These are phyloP conservation scores for Macrostomum cliftonense DNA, from an alignment of 2,888 invertebrate species.

Conservation along the genomic window DNA sequence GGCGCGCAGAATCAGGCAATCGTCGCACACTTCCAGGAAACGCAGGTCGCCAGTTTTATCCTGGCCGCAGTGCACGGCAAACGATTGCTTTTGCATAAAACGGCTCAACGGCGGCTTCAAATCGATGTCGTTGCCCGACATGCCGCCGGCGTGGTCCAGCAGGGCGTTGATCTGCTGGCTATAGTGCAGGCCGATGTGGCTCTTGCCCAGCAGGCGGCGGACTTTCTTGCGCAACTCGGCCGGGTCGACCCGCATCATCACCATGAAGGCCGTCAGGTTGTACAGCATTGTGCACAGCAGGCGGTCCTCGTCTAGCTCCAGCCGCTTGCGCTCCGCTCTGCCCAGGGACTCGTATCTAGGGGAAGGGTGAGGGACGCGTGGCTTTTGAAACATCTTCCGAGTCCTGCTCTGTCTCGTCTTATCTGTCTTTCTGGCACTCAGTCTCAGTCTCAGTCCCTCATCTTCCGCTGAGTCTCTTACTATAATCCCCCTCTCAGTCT, in stretches of 20 bases:
- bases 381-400: background rate
- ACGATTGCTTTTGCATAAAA: constrained; percentile 81
- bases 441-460: too few relatives aligned
- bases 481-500: too few relatives aligned
- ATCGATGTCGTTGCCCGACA: constrained; percentile 74
- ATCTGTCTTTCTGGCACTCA: too few relatives aligned
- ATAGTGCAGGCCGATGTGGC: constrained; percentile 88
- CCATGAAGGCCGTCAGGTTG: constrained; percentile 83
- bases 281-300: constrained; percentile 81
- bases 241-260: constrained; percentile 63
- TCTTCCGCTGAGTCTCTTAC: too few relatives aligned
- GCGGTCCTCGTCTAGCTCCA: constrained; percentile 94
- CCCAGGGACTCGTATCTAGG: background rate
- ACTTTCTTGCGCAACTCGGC: constrained; percentile 42
- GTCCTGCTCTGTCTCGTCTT: too few relatives aligned
- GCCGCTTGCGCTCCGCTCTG: constrained; percentile 48
- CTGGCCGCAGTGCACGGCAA: constrained; percentile 87
- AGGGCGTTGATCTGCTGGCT: constrained; percentile 91
- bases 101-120: constrained; percentile 84
- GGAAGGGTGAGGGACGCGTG: too few relatives aligned
- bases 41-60: constrained; percentile 60
- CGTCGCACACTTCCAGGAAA: constrained; percentile 66
- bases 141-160: constrained; percentile 46
- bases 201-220: constrained; percentile 78
- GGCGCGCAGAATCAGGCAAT: constrained; percentile 48